Evolutionary conservation across 2,113 vertebrate genomes (phyloP).

Genomic region (Brachionichthys hirsutus): DNA sequence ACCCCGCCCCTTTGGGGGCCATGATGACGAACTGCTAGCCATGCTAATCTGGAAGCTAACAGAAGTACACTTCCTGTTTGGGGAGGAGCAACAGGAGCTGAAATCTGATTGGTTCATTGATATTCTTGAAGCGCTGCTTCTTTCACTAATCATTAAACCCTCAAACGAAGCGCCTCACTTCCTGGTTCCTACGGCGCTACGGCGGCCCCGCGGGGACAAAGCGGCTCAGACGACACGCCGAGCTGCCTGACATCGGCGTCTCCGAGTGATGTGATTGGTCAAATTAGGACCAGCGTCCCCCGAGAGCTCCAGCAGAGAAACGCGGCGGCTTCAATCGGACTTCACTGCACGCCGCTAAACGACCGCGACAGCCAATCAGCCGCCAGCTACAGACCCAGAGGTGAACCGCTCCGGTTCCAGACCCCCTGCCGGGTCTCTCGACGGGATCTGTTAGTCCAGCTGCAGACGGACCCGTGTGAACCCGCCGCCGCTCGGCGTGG

Average conservation of each 20-base stretch:
- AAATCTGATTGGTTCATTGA: too few species aligned
- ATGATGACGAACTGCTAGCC: too few species aligned
- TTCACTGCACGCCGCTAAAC: not conserved
- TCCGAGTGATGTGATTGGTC: slow-evolving; percentile 51
- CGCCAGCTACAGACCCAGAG: not conserved
- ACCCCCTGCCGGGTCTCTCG: not conserved
- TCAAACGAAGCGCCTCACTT: too few species aligned
- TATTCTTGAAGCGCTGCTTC: too few species aligned
- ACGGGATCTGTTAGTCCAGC: slow-evolving; percentile 29
- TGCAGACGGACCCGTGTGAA: slow-evolving; percentile 38
- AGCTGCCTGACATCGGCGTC: slow-evolving; percentile 28
- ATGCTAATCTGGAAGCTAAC: too few species aligned
- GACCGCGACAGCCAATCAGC: not conserved
- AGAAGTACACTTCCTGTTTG: too few species aligned
- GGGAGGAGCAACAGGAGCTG: too few species aligned
- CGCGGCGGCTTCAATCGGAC: slow-evolving; percentile 20
- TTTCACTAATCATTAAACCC: too few species aligned
- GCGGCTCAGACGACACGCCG: slow-evolving; percentile 20
- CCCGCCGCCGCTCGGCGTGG: slow-evolving; percentile 29
- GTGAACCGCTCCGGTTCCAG: not conserved
- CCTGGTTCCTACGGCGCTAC: too few species aligned
- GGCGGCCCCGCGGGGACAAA: slow-evolving; percentile 11
- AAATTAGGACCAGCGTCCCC: slow-evolving; percentile 29
- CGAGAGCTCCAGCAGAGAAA: slow-evolving; percentile 29
- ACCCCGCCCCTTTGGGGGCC: too few species aligned